Percentiles rank a stretch among this genome's conserved stretches.
phyloP scores from a whole-genome alignment of 2,888 invertebrate genomes.

The Chloroclystis v-ata region DNA sequence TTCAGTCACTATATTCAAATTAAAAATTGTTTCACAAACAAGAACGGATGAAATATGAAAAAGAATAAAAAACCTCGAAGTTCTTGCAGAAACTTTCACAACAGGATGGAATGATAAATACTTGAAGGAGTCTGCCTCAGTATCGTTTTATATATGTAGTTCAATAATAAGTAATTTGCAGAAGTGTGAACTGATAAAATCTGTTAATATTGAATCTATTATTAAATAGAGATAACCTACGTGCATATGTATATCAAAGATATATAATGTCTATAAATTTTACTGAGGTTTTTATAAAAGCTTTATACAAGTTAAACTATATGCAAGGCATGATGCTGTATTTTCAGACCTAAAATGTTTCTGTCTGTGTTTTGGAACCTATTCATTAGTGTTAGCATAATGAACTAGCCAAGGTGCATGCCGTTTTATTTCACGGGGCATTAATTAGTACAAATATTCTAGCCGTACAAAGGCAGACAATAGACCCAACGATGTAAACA shows the following conservation, averaged over 20 bases:
- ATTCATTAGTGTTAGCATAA: no score
- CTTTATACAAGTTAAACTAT: no score
- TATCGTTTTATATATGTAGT: conserved; percentile 1
- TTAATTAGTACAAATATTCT: conserved; percentile 2
- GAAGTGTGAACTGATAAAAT: neutral
- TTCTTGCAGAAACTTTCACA: conserved; percentile 41
- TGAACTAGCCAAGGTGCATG: no score
- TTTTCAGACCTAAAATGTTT: no score
- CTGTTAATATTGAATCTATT: no score
- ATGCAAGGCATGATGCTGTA: no score
- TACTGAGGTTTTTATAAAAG: no score
- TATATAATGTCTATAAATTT: no score
- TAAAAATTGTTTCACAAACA: conserved; percentile 26
- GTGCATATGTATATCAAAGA: no score
- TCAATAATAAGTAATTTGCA: neutral
- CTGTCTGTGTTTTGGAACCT: no score
- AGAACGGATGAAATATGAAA: conserved; percentile 30
- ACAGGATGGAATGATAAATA: conserved; percentile 50
- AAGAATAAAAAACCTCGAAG: conserved; percentile 27
- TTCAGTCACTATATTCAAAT: conserved; percentile 25
- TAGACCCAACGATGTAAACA: conserved; percentile 34
- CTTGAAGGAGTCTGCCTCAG: conserved; percentile 4
- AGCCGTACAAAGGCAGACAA: conserved; percentile 22
- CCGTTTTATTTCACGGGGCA: no score
- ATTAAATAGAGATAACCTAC: no score